These are phyloP conservation scores for Perizoma flavofasciatum DNA, from an alignment of 2,888 invertebrate genomes.

Conservation along the genomic window DNA sequence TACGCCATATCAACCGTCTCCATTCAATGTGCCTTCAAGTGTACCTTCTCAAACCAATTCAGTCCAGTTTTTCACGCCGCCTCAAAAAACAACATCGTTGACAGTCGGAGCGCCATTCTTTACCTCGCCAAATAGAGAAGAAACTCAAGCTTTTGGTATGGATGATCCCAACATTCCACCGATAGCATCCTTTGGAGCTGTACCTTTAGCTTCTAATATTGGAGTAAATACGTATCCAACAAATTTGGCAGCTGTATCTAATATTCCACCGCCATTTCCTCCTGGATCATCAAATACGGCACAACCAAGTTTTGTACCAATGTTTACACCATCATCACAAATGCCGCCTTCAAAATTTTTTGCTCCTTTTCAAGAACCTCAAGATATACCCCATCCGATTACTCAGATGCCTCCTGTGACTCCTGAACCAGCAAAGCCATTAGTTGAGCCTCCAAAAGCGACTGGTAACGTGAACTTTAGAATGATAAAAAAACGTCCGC, in stretches of 20 bases:
- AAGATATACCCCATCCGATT: slow-evolving; percentile 23
- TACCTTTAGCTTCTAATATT: neutral
- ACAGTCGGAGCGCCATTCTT: slow-evolving; percentile 8
- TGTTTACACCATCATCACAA: slow-evolving; percentile 23
- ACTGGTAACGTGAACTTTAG: slow-evolving; percentile 61
- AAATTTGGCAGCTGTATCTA: neutral
- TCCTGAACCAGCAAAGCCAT: slow-evolving; percentile 49
- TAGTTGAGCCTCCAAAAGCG: slow-evolving; percentile 68
- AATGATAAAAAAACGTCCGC: slow-evolving; percentile 72
- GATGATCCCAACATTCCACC: slow-evolving; percentile 3
- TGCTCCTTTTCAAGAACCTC: slow-evolving; percentile 33
- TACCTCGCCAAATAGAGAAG: neutral
- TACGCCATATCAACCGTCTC: neutral
- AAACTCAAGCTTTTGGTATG: slow-evolving; percentile 1
- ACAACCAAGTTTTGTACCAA: slow-evolving; percentile 13
- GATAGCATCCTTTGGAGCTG: slow-evolving; percentile 3
- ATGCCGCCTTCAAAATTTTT: slow-evolving; percentile 44
- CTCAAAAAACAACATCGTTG: neutral
- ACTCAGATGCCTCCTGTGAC: slow-evolving; percentile 22
- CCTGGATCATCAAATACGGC: slow-evolving; percentile 12
- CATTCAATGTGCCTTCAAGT: slow-evolving; percentile 1
- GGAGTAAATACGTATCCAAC: slow-evolving; percentile 3
- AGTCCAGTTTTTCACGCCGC: slow-evolving; percentile 9
- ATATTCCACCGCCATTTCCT: slow-evolving; percentile 14
- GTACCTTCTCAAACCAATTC: slow-evolving; percentile 3